phyloP scores from a whole-genome alignment of 2,797 vertebrate genomes.

The Cuniculus paca region DNA sequence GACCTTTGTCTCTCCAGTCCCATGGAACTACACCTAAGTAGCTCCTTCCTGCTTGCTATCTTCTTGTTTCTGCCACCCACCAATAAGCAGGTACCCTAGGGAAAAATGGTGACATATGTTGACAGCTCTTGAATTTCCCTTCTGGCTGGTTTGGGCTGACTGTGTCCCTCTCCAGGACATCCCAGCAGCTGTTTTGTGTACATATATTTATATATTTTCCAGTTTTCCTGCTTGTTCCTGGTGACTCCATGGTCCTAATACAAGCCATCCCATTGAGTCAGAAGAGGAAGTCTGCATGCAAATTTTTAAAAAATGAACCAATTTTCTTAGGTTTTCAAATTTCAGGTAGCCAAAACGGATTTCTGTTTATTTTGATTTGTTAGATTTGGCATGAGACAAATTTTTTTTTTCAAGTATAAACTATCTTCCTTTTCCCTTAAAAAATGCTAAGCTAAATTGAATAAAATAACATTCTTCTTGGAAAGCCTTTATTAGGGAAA shows the following conservation, averaged over 20 bases:
- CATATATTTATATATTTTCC: background rate
- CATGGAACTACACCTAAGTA: background rate
- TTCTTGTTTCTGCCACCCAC: background rate
- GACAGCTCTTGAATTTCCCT: background rate
- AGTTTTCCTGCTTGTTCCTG: background rate
- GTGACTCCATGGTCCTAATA: background rate
- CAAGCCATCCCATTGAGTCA: background rate
- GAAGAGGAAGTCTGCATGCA: background rate
- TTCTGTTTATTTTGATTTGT: background rate
- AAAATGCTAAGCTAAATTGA: background rate
- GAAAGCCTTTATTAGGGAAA: background rate
- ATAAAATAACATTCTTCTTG: background rate
- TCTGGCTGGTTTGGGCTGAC: background rate
- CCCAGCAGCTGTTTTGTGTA: no score
- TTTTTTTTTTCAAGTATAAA: background rate
- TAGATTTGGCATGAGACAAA: background rate
- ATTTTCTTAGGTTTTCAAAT: background rate
- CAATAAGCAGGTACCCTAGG: background rate
- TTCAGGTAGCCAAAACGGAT: background rate
- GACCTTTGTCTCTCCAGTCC: background rate
- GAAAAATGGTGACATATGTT: background rate
- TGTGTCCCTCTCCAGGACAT: background rate
- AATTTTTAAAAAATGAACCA: background rate
- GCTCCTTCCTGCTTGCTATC: background rate
- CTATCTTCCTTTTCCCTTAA: background rate